Evolutionary conservation across 2,113 vertebrate species (phyloP), one percentile per base, ranked within the genome.

Genomic region (Rana temporaria): DNA sequence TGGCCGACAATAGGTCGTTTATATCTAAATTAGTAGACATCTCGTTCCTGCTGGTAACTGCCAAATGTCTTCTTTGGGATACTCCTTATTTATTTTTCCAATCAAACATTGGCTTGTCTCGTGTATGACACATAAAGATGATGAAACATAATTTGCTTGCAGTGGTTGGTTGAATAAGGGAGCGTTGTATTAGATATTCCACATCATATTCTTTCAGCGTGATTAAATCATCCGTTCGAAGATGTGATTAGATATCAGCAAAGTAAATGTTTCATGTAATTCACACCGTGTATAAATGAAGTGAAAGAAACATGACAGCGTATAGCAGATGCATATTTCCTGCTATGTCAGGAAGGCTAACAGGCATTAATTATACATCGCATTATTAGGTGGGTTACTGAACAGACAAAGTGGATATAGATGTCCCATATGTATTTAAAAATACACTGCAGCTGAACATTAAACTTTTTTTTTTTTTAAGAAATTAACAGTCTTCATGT

Each of bases 211-310:
- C 38, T 82, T 30, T 77, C 19, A 19, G 20, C 55, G 42, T 24
- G 52, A 70, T 77, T 79, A 63, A 32, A 38, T 75, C 53, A 68
- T 76, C 55, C 22, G 22, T 55, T 19, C 70, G 78, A 55, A 70
- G 56, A 80, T 80, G 67, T 80, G 66, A 80, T 80, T 80, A 80
- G 17, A 80, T 70, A 66, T 67, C 77, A 79, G 64, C 77, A 80
- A 80, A 80, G 78, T 62, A 80, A 80, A 80, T 70, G 78, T 70
- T 80, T 80, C 78, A 62, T 71, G 57, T 80, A 70, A 80, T 80
- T 55, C 48, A 32, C 30, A 38, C 34, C 38, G 34, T 59, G 66
- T 57, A 71, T 80, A 70, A 80, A 80, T 80, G 78, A 38, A 69
- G 66, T 80, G 67, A 80, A 71, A 70, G 42, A 71, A 70, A 60